phyloP scores from a whole-genome alignment of 2,113 vertebrate genomes.

The Morone chrysops region DNA sequence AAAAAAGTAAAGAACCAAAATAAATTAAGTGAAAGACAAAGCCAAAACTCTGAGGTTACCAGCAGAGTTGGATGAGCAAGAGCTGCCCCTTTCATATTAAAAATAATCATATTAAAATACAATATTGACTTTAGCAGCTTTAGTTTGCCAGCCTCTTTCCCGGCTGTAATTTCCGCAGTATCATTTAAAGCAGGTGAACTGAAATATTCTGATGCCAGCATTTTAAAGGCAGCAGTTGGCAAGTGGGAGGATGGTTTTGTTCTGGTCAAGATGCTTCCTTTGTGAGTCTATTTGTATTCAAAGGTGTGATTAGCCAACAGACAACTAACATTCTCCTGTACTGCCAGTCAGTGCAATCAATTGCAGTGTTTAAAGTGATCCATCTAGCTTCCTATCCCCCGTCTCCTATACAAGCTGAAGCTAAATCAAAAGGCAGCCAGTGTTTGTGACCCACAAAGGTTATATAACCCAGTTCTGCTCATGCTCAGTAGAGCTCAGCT shows the following conservation, averaged over 20 bases:
- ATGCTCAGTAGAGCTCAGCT: slow-evolving; percentile 65
- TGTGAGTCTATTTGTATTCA: background rate
- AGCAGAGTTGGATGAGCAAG: no score
- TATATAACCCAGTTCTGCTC: slow-evolving; percentile 76
- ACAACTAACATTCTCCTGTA: background rate
- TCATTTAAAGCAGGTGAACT: background rate
- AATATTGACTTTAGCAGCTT: background rate
- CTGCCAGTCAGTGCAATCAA: background rate
- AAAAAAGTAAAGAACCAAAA: no score
- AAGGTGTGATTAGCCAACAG: no score
- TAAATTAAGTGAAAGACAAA: no score
- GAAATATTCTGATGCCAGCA: background rate
- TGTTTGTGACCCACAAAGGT: slow-evolving; percentile 71
- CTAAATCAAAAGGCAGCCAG: background rate
- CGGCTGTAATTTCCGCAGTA: background rate
- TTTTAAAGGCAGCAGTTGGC: background rate
- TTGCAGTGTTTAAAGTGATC: background rate
- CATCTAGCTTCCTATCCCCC: background rate
- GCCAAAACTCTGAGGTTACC: no score
- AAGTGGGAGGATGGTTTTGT: background rate
- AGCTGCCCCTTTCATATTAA: background rate
- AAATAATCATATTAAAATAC: background rate
- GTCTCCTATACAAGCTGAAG: background rate
- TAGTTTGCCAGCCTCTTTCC: background rate
- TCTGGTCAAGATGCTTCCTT: background rate